Conservation (phyloP, 1,140 invertebrate genomes). For the Triops cancriformis region DNA sequence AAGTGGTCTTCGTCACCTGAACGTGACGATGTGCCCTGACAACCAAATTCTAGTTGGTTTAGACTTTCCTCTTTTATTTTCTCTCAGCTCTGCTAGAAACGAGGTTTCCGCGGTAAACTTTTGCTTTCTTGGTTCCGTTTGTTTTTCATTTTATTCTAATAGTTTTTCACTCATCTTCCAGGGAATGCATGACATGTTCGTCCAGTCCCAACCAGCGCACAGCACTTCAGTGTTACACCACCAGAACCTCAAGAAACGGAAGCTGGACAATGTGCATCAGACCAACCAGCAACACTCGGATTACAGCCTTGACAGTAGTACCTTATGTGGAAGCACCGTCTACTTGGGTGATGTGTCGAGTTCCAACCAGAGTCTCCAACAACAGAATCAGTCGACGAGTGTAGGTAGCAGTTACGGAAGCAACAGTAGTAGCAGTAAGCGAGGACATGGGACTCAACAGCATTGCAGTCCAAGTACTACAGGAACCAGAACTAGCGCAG, state of each 20-base stretch:
- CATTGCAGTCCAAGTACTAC: slow-evolving; percentile 28
- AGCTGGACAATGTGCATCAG: slow-evolving; percentile 45
- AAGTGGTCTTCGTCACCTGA: too few species aligned
- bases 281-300: slow-evolving; percentile 32
- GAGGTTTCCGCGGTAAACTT: too few species aligned
- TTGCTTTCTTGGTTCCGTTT: too few species aligned
- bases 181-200: slow-evolving; percentile 64
- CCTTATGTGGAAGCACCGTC: slow-evolving; percentile 26
- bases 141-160: too few species aligned
- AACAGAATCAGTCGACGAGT: slow-evolving; percentile 17
- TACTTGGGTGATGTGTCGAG: slow-evolving; percentile 37
- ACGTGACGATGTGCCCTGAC: too few species aligned
- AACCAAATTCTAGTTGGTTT: too few species aligned
- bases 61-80: too few species aligned
- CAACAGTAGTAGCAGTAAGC: slow-evolving; percentile 15
- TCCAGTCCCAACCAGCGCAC: slow-evolving; percentile 46
- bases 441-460: slow-evolving; percentile 23
- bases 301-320: slow-evolving; percentile 30
- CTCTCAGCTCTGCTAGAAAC: too few species aligned
- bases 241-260: slow-evolving; percentile 45
- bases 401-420: slow-evolving; percentile 18
- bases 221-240: slow-evolving; percentile 38
- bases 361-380: background rate
- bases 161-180: slow-evolving; percentile 34
- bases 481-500: slow-evolving; percentile 34